phyloP scores from a whole-genome alignment of 2,113 vertebrate genomes.

The Neoarius graeffei region DNA sequence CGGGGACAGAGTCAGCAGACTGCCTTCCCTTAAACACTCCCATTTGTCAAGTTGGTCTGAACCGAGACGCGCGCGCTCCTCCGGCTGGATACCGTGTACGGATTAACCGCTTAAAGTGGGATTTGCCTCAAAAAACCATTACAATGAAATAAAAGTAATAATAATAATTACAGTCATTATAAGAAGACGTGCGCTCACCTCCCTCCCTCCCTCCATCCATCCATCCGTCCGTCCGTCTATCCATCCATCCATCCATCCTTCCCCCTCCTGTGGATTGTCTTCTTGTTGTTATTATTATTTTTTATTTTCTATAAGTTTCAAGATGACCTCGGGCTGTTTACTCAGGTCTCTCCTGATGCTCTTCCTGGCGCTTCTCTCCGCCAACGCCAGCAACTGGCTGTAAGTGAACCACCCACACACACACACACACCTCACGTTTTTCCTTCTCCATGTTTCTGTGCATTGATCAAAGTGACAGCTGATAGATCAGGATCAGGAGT shows the following conservation, averaged over 20 bases:
- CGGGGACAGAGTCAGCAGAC: too few species aligned
- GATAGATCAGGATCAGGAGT: not conserved
- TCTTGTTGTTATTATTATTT: slow-evolving; percentile 29
- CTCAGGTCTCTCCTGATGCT: slow-evolving; percentile 92
- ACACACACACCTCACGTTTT: not conserved
- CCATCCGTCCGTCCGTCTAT: too few species aligned
- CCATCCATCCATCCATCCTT: too few species aligned
- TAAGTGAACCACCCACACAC: slow-evolving; percentile 74
- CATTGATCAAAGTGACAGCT: not conserved
- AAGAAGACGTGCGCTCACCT: not conserved
- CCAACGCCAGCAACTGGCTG: slow-evolving; percentile 97
- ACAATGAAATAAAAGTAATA: not conserved
- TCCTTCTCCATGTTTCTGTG: not conserved
- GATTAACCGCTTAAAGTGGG: slow-evolving; percentile 62
- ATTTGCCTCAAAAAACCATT: not conserved
- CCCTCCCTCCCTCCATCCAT: too few species aligned
- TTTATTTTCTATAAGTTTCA: slow-evolving; percentile 43
- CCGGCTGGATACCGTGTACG: slow-evolving; percentile 67
- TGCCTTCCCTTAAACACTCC: too few species aligned
- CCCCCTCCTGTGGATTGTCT: slow-evolving; percentile 61
- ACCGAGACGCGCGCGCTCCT: slow-evolving; percentile 18
- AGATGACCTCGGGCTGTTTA: slow-evolving; percentile 87
- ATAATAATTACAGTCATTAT: not conserved
- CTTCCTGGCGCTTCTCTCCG: slow-evolving; percentile 91
- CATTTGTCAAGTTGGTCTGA: too few species aligned